phyloP scores from a whole-genome alignment of 2,113 vertebrate genomes.

The Sardina pilchardus region DNA sequence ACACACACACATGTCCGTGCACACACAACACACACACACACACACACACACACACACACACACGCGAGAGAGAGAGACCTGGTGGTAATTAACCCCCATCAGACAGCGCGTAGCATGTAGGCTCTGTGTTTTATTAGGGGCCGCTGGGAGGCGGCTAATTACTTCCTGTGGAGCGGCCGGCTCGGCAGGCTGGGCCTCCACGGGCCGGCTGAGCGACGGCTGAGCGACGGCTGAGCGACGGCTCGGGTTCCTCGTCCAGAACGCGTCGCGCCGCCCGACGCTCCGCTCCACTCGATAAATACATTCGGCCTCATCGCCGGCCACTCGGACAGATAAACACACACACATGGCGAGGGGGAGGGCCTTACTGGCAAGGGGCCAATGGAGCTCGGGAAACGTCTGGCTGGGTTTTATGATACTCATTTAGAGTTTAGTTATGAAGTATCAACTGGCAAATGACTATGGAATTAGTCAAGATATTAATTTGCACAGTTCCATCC shows the following conservation, averaged over 20 bases:
- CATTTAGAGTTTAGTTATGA: neutral
- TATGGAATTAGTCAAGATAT: neutral
- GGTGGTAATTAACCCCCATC: conserved; percentile 35
- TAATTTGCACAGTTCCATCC: neutral
- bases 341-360: neutral
- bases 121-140: conserved; percentile 71
- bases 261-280: too few species aligned
- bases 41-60: conserved; percentile 47
- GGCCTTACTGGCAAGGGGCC: neutral
- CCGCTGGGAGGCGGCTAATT: conserved; percentile 70
- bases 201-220: conserved; percentile 63
- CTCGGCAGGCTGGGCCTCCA: conserved; percentile 40
- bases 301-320: neutral
- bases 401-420: neutral
- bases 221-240: conserved; percentile 62
- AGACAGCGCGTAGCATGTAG: conserved; percentile 64
- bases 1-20: neutral
- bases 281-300: neutral
- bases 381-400: too few species aligned
- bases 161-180: conserved; percentile 72
- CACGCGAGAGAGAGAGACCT: conserved; percentile 31
- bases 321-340: neutral
- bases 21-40: conserved; percentile 16
- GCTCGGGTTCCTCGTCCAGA: conserved; percentile 33
- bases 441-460: neutral